Conservation (phyloP, 2,113 vertebrate species). For the Tachycineta bicolor region DNA sequence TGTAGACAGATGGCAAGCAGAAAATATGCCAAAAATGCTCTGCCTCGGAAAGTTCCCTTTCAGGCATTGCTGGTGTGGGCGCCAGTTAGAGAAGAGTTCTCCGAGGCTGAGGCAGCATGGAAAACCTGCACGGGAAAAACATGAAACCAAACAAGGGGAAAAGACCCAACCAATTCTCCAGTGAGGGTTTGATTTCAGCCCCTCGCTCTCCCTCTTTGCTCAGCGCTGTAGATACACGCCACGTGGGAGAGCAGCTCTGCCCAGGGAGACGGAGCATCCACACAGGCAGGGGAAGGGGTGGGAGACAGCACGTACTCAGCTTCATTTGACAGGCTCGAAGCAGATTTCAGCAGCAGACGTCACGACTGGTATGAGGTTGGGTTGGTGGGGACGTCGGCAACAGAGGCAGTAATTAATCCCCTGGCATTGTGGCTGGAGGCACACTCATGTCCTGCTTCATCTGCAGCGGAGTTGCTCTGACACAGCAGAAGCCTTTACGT, state of each 20-base stretch:
- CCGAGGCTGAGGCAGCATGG: neutral
- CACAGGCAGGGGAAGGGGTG: neutral
- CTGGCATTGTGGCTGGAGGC: neutral
- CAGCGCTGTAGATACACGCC: fast-evolving
- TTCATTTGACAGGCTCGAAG: neutral
- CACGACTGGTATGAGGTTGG: neutral
- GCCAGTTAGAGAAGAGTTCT: neutral
- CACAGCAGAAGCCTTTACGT: neutral
- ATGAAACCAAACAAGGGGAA: neutral
- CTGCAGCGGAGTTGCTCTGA: neutral
- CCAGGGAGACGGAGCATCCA: neutral
- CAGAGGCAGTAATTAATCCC: neutral
- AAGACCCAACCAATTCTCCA: neutral
- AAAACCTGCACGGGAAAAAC: neutral
- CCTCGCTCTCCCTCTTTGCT: fast-evolving
- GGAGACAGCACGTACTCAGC: neutral
- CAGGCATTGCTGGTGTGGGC: neutral
- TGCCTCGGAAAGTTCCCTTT: neutral
- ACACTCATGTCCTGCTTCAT: neutral
- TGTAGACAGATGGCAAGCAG: neutral
- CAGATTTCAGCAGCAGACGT: neutral
- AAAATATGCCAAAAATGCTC: neutral
- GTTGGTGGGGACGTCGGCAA: fast-evolving
- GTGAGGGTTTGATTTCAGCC: neutral
- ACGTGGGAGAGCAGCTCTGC: neutral